phyloP scores from a whole-genome alignment of 2,888 invertebrate species.

The Heteromurus nitidus region DNA sequence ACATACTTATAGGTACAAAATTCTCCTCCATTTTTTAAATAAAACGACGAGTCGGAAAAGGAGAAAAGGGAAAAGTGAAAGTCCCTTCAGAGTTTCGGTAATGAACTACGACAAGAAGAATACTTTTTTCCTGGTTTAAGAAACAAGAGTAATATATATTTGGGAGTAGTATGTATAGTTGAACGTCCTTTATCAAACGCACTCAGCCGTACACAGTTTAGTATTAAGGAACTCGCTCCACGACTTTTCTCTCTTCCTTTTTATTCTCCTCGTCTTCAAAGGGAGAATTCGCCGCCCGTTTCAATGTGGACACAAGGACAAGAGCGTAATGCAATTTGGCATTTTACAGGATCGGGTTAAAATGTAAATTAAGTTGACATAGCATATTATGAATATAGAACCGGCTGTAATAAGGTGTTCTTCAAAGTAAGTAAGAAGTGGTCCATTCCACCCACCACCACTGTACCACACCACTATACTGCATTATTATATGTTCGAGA shows the following conservation, averaged over 20 bases:
- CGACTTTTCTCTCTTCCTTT: no score
- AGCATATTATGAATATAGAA: constrained; percentile 37
- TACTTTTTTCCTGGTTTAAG: no score
- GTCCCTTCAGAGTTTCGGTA: constrained; percentile 35
- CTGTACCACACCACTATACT: neutral
- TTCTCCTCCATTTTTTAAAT: constrained; percentile 46
- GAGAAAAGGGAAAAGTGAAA: constrained; percentile 15
- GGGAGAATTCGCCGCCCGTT: constrained; percentile 6
- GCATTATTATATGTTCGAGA: no score
- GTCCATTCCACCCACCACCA: neutral
- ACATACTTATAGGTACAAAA: no score
- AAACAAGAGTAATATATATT: no score
- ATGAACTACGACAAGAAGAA: constrained; percentile 40
- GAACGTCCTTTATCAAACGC: no score
- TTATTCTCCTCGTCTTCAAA: constrained; percentile 9
- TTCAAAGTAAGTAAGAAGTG: neutral
- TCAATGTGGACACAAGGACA: neutral
- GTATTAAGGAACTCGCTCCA: constrained; percentile 11
- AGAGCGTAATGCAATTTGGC: constrained; percentile 48
- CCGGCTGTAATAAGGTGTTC: neutral
- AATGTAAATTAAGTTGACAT: constrained; percentile 57
- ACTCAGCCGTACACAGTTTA: neutral
- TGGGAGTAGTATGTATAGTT: no score
- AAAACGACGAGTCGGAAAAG: constrained; percentile 4
- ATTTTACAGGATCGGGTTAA: constrained; percentile 19